Evolutionary conservation across 2,888 invertebrate species (phyloP), one percentile per base, ranked within the genome.

Genomic region (Nectonema munidae): DNA sequence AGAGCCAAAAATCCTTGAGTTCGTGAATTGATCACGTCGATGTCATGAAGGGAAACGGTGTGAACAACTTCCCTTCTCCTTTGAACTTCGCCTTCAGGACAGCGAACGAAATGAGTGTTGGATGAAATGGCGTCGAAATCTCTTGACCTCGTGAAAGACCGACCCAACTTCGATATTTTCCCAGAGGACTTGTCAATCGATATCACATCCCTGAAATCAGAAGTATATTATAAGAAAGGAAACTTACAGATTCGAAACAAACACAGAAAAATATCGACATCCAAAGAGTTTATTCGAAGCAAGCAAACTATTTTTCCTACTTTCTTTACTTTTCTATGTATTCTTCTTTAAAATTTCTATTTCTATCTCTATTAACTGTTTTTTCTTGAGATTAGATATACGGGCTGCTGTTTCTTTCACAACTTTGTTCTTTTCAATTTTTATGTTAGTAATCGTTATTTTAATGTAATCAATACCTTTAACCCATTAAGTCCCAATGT

Each of bases 171-270:
- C 45, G 69, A 74, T 15, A 79, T 75, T 52, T 75, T 76, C 3
- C 89, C 89, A 0, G 86, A 86, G 0, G 86, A 81, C 56, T 89
- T 89, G 57, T 99, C 89, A 48, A 95, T 89, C 3, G 83, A 86
- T 14, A 95, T 73, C 0, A 95, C 79, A 54, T 95, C 95, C 2
- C 86, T 57, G 45, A n/a, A n/a, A n/a, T n/a, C 15, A 46, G 44
- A 43, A 33, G 21, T 41, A 30, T 42, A 17, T 40, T 6, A 41
- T 9, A 36, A n/a, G 30, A 9, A 36, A 36, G 11, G 6, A 36
- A 9, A 13, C 11, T 11, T 13, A 32, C 9, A 11, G 11, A 11
- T 11, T 11, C 33, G 14, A 11, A 32, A 9, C 11, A 13, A 32
- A 11, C 11, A 11, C 25, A n/a, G n/a, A n/a, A n/a, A n/a, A n/a